These are phyloP conservation scores for Pseudachorutes palmiensis DNA, from an alignment of 1,140 invertebrate species.

Conservation along the genomic window DNA sequence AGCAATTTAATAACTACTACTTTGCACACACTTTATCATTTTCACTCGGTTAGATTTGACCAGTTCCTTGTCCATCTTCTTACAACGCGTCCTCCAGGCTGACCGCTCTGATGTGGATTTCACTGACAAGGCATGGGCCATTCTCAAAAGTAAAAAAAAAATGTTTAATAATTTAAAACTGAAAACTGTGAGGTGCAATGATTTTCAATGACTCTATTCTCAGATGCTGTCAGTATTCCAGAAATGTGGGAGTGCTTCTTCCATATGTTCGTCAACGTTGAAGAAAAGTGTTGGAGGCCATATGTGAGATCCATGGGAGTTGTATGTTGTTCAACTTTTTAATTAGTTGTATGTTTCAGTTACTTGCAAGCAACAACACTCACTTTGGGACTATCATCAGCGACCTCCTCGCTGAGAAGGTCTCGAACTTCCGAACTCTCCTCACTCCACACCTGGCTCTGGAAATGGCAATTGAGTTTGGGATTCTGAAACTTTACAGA, in stretches of 20 bases:
- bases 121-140: constrained; percentile 28
- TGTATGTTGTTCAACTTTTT: constrained; percentile 5
- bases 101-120: constrained; percentile 33
- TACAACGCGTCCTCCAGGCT: constrained; percentile 15
- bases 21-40: neutral
- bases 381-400: neutral
- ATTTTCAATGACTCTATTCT: neutral
- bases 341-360: constrained; percentile 20
- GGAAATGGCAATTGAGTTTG: constrained; percentile 30
- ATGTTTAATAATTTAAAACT: neutral
- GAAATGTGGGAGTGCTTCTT: constrained; percentile 27
- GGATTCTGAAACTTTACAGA: constrained; percentile 31
- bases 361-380: constrained; percentile 28
- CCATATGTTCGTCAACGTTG: constrained; percentile 23
- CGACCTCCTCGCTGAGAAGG: constrained; percentile 9
- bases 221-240: constrained; percentile 9
- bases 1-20: neutral
- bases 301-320: constrained; percentile 29
- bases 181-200: neutral
- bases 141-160: constrained; percentile 27
- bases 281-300: constrained; percentile 26
- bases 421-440: constrained; percentile 9
- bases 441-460: constrained; percentile 16
- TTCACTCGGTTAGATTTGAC: constrained; percentile 24
- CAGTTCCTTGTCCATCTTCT: constrained; percentile 24